phyloP scores from a whole-genome alignment of 2,113 vertebrate genomes.

The Otis tarda region DNA sequence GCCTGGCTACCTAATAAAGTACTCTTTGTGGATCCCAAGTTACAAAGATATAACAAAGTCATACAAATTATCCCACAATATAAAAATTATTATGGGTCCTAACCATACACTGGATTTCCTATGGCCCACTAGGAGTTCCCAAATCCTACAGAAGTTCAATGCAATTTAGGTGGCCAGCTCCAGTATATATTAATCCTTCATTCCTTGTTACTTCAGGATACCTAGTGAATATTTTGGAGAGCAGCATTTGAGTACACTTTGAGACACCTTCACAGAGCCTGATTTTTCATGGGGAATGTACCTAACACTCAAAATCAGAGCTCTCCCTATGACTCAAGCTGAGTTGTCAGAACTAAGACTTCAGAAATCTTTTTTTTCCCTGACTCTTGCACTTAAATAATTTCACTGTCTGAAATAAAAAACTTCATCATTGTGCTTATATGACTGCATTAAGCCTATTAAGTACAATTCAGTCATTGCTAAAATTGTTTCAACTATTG shows the following conservation, averaged over 20 bases:
- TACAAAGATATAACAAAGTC: background rate
- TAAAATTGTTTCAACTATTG: background rate
- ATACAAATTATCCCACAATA: background rate
- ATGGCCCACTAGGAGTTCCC: background rate
- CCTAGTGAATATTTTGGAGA: background rate
- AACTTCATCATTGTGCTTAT: background rate
- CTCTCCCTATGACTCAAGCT: conserved; percentile 1
- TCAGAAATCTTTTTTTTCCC: background rate
- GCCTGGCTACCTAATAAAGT: background rate
- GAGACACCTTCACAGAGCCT: conserved; percentile 39
- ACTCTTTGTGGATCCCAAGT: background rate
- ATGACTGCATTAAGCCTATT: background rate
- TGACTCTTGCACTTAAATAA: background rate
- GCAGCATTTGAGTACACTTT: background rate
- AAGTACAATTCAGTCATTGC: conserved; percentile 6
- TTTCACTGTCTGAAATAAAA: background rate
- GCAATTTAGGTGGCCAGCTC: background rate
- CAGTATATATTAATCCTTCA: conserved; percentile 9
- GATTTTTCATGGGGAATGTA: background rate
- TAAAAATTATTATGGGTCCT: background rate
- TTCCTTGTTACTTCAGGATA: conserved; percentile 9
- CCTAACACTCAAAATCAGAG: background rate
- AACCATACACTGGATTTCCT: background rate
- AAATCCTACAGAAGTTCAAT: background rate
- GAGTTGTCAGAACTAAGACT: background rate